These are phyloP conservation scores for Reticulitermes lucifugus DNA, from an alignment of 2,888 invertebrate genomes.

Conservation along the genomic window DNA sequence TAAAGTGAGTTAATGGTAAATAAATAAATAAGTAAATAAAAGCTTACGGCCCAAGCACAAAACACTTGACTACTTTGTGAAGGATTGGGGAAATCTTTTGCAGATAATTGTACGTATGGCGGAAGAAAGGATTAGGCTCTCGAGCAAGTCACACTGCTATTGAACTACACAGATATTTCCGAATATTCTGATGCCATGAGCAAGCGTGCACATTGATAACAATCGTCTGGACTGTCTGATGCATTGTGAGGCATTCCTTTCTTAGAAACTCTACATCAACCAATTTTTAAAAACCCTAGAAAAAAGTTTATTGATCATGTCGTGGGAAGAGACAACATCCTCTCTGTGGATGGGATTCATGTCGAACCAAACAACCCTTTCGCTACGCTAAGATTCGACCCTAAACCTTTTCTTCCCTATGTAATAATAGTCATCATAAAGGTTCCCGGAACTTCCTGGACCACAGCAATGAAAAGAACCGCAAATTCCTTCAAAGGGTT, in stretches of 20 bases:
- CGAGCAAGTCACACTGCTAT: background rate
- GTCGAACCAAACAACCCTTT: constrained; percentile 25
- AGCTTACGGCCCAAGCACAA: too few species aligned
- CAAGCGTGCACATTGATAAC: background rate
- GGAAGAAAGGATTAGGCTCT: background rate
- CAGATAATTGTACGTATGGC: background rate
- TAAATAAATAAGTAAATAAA: too few species aligned
- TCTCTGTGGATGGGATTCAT: background rate
- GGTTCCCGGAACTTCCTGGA: constrained; percentile 29
- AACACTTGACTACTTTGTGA: too few species aligned
- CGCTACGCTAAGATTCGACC: background rate
- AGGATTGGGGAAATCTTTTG: too few species aligned
- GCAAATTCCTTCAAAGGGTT: constrained; percentile 21
- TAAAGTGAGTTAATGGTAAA: too few species aligned
- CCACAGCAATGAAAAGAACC: constrained; percentile 2
- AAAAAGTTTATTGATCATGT: background rate
- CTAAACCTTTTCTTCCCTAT: background rate
- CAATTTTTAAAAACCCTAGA: background rate
- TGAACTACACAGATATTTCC: background rate
- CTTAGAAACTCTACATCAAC: background rate
- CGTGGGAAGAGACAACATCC: constrained; percentile 10
- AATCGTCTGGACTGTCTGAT: background rate
- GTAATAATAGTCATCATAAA: background rate
- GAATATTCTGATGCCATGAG: too few species aligned
- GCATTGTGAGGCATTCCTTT: background rate